Evolutionary conservation across 1,140 invertebrate species (phyloP), one percentile per base, ranked within the genome.

Genomic region (Brachionus angularis): DNA sequence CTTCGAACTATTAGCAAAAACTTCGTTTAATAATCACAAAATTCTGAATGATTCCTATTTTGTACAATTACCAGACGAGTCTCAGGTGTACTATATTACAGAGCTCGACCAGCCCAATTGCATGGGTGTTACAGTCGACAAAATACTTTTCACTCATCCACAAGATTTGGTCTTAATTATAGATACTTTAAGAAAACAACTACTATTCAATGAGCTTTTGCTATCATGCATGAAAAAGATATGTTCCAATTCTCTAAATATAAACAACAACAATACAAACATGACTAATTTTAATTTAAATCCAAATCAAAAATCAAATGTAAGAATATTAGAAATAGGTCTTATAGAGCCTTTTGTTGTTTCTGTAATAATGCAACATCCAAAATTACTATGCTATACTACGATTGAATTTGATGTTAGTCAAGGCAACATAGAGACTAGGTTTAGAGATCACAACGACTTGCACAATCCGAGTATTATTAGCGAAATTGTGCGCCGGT

Each of bases 11-110:
- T 34, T 58, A 4, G 53, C 53, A 7, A 58, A 58, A 58, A 58
- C 53, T 39, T 31, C 53, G 12, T 39, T 58, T 18, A 58, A 58
- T 36, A 58, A 58, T 14, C n/a, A n/a, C n/a, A 58, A 39, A 33
- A 29, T 58, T 5, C 21, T 36, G 23, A 58, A 58, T 12, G 53
- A 58, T 23, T 31, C 53, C 5, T 58, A 58, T 39, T 58, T 34
- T 23, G 53, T 58, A 34, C 53, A 58, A 58, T 25, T 58, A 39
- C 53, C 53, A 58, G 53, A 58, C 12, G 53, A 58, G 39, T 39
- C 36, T 36, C 53, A 58, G 39, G 53, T 58, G 21, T 58, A 58
- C 25, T 58, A 58, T 25, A 58, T 58, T 23, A 58, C 53, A 3
- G 53, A 58, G 39, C 3, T 58, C 21, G 53, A 58, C 33, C 33